Evolutionary conservation across 2,888 invertebrate species (phyloP).

Genomic region (Tromatobia lineatoria): DNA sequence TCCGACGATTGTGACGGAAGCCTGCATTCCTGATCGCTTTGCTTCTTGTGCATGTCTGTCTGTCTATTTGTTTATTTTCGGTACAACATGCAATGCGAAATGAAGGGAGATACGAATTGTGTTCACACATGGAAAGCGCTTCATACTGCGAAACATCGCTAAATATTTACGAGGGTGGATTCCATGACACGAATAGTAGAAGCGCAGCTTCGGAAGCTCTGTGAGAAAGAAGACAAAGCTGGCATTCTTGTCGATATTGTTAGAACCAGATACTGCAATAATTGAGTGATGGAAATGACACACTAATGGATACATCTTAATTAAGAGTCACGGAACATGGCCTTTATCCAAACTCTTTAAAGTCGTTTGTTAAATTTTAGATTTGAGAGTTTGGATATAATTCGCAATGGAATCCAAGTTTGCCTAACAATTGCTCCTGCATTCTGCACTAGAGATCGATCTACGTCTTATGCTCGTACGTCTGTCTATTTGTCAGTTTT

Average conservation of each 20-base stretch:
- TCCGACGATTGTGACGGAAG: too few species aligned
- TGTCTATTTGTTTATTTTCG: too few species aligned
- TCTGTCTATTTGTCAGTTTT: slow-evolving; percentile 1
- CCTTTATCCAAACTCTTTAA: too few species aligned
- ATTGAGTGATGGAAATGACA: slow-evolving; percentile 56
- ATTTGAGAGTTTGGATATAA: neutral
- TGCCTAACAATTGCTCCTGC: neutral
- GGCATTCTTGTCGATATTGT: neutral
- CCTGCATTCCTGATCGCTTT: too few species aligned
- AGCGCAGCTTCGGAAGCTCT: neutral
- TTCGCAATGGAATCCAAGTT: slow-evolving; percentile 21
- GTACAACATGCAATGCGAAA: too few species aligned
- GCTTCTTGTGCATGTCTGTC: too few species aligned
- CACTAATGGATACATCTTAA: too few species aligned
- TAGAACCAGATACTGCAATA: slow-evolving; percentile 22
- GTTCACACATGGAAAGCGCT: neutral
- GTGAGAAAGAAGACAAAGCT: neutral
- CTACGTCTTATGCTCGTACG: neutral
- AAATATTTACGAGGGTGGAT: neutral
- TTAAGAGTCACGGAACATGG: too few species aligned
- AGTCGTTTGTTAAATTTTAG: too few species aligned
- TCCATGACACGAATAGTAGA: neutral
- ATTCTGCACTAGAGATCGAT: slow-evolving; percentile 4
- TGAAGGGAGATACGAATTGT: too few species aligned
- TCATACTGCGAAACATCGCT: neutral